Evolutionary conservation across 2,113 vertebrate genomes (phyloP).

Genomic region (Xiphophorus maculatus): DNA sequence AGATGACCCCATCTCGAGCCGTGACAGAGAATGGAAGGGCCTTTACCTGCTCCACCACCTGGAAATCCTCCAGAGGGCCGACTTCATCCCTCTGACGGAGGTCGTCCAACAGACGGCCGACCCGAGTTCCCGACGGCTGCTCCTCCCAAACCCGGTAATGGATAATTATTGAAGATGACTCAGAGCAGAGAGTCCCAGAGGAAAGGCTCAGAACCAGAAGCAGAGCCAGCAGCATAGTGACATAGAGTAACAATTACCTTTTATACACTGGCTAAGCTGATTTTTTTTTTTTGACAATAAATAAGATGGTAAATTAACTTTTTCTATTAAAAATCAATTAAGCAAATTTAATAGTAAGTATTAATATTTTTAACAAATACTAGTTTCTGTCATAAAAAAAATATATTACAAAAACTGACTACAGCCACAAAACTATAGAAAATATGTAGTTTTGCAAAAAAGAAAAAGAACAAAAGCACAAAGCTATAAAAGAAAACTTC

Average conservation of each 20-base stretch:
- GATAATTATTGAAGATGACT: constrained; percentile 62
- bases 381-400: background rate
- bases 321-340: background rate
- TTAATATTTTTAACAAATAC: background rate
- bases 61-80: constrained; percentile 79
- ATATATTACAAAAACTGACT: constrained; percentile 9
- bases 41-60: constrained; percentile 83
- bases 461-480: background rate
- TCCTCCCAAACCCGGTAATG: constrained; percentile 88
- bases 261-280: constrained; percentile 28
- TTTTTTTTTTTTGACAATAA: constrained; percentile 29
- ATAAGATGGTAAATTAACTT: background rate
- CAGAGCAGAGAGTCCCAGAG: constrained; percentile 31
- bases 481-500: background rate
- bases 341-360: background rate
- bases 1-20: constrained; percentile 80
- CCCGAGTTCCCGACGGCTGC: constrained; percentile 82
- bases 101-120: constrained; percentile 85
- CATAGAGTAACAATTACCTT: constrained; percentile 18
- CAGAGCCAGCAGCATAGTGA: constrained; percentile 71
- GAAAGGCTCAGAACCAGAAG: constrained; percentile 61
- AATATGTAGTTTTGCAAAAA: background rate
- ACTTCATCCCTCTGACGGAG: constrained; percentile 76
- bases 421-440: constrained; percentile 1
- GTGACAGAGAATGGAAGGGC: constrained; percentile 82